A percentile compares a stretch with the other conserved stretches of the same genome.
These are phyloP conservation scores for Drosophila biarmipes DNA, from an alignment of 1,140 invertebrate genomes.

Conservation along the genomic window DNA sequence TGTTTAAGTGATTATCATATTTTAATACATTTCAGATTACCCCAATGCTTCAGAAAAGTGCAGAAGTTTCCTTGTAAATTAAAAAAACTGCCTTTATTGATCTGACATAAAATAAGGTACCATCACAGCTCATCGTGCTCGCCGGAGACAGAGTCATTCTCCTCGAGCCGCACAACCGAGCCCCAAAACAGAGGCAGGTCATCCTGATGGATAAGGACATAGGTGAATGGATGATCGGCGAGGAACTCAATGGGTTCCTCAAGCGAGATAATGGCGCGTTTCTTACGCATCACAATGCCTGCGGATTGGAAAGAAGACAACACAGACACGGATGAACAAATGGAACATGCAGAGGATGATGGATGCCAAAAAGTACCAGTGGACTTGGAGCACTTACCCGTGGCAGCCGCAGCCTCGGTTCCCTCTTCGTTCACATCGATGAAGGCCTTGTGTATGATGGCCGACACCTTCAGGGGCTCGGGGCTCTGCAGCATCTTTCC, in stretches of 20 bases:
- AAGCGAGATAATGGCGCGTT: slow-evolving; percentile 48
- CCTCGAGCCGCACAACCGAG: slow-evolving; percentile 49
- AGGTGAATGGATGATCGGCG: slow-evolving; percentile 79
- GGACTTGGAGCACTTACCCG: slow-evolving; percentile 64
- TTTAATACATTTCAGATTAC: background rate
- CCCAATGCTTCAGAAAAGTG: slow-evolving; percentile 1
- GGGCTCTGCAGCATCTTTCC: slow-evolving; percentile 86
- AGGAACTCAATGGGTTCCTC: slow-evolving; percentile 55
- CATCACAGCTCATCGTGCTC: slow-evolving; percentile 62
- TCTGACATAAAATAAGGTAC: slow-evolving; percentile 10
- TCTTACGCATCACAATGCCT: slow-evolving; percentile 58
- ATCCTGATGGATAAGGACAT: slow-evolving; percentile 54
- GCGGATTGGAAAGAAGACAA: slow-evolving; percentile 47
- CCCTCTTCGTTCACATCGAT: slow-evolving; percentile 87
- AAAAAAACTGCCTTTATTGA: slow-evolving; percentile 35
- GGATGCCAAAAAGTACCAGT: background rate
- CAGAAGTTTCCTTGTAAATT: background rate
- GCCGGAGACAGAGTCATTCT: slow-evolving; percentile 4
- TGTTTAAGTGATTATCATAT: background rate
- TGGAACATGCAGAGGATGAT: slow-evolving; percentile 17
- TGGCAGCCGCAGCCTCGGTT: slow-evolving; percentile 86
- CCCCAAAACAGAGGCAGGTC: slow-evolving; percentile 59
- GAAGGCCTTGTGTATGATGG: slow-evolving; percentile 86
- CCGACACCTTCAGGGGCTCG: slow-evolving; percentile 85
- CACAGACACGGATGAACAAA: slow-evolving; percentile 32